Percentiles rank a stretch among this genome's conserved stretches.
These are phyloP conservation scores for Drosophila jambulina DNA, from an alignment of 1,140 invertebrate genomes.

Conservation along the genomic window DNA sequence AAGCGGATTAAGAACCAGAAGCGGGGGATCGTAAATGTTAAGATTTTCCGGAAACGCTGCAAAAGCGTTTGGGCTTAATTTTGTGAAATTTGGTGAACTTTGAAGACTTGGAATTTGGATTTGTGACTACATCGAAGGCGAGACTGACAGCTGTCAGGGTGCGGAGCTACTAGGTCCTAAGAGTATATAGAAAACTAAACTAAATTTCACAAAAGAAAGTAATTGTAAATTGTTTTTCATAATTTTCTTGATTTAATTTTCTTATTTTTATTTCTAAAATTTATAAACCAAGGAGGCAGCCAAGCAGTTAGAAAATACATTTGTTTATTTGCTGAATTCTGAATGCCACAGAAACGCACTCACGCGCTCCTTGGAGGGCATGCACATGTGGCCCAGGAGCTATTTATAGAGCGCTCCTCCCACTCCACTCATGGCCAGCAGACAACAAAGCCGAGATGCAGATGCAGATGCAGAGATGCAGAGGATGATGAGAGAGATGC, in stretches of 20 bases:
- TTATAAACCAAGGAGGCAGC: not conserved
- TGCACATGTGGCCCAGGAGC: conserved; percentile 9
- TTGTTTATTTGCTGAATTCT: not conserved
- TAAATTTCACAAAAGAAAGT: too few relatives aligned
- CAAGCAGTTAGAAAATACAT: not conserved
- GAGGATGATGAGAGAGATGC: not conserved
- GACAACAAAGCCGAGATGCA: conserved; percentile 8
- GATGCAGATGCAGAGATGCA: not conserved
- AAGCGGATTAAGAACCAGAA: not conserved
- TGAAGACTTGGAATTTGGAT: not conserved
- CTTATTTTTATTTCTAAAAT: too few relatives aligned
- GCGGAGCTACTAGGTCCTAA: not conserved
- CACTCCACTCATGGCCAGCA: not conserved
- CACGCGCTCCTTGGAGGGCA: not conserved
- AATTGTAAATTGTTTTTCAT: not conserved
- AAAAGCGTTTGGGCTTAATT: not conserved
- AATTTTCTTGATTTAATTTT: not conserved
- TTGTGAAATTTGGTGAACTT: not conserved
- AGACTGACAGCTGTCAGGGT: not conserved
- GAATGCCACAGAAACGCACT: not conserved
- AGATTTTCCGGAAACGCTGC: not conserved
- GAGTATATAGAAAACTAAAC: not conserved
- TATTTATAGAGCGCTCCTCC: conserved; percentile 3
- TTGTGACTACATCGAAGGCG: not conserved
- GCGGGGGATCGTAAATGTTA: not conserved